Evolutionary conservation across 2,113 vertebrate species (phyloP), one percentile per base, ranked within the genome.

Genomic region (Sander vitreus): DNA sequence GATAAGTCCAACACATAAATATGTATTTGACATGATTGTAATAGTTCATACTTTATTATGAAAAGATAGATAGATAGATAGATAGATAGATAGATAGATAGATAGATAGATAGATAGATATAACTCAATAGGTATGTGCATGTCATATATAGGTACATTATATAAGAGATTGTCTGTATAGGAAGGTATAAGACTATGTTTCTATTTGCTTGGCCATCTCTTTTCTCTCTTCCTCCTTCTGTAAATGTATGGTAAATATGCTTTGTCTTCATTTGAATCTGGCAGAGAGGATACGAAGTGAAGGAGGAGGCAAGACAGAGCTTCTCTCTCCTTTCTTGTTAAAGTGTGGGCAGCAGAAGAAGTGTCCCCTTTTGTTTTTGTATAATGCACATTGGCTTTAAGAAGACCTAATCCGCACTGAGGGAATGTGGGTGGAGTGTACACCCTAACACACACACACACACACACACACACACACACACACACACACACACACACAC

Each of bases 331-430:
- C 27, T 12, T 47, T 62, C 43, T 47, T 43, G 58, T 33, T 75
- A 5, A 16, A 51, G 65, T 75, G 70, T 85, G 75, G 76, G 86
- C 66, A 64, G 67, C 79, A 88, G 54, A 39, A 73, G 27, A 71
- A 85, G 30, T 72, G 66, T 85, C 86, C 75, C 33, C 62, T 79
- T 66, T 79, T 72, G 60, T 79, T 85, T 85, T 59, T 73, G 39
- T 72, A 27, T 55, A 15, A 68, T 30, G 57, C 43, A 13, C 0
- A 33, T 62, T 71, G 39, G 67, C 67, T 76, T 2, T 11, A 23
- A 43, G 16, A 73, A 59, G 10, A 54, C 60, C 16, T 79, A 58
- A 82, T 81, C 48, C 39, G 69, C 54, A 73, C 30, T 36, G 36
- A 65, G 16, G 45, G 58, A 25, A 55, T 25, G 73, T 80, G 67